These are phyloP conservation scores for Arrhopalites spinosus DNA, from an alignment of 2,888 invertebrate species.

Conservation along the genomic window DNA sequence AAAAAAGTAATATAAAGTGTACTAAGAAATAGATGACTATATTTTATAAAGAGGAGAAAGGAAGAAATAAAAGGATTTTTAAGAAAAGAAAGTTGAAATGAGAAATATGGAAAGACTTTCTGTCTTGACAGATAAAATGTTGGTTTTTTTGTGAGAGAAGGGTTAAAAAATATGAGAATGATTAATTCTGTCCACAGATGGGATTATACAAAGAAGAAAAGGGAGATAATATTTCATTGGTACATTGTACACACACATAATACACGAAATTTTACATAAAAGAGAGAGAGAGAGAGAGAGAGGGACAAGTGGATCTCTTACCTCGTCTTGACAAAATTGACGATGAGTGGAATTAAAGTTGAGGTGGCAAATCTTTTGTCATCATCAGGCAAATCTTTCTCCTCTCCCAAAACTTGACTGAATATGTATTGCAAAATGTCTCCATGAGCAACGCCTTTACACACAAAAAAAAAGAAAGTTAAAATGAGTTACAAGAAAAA, in stretches of 20 bases:
- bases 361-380: slow-evolving; percentile 55
- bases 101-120: not conserved
- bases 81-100: not conserved
- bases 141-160: not conserved
- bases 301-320: slow-evolving; percentile 32
- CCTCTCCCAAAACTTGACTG: slow-evolving; percentile 55
- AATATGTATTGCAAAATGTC: slow-evolving; percentile 57
- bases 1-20: not conserved
- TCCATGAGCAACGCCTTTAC: slow-evolving; percentile 56
- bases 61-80: not conserved
- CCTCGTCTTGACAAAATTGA: slow-evolving; percentile 56
- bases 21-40: not conserved
- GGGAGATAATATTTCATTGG: not conserved
- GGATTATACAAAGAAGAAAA: not conserved
- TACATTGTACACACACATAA: not conserved
- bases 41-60: not conserved
- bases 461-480: not conserved
- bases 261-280: not conserved
- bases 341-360: slow-evolving; percentile 55
- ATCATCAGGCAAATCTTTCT: slow-evolving; percentile 49
- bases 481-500: not conserved
- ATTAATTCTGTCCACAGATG: not conserved
- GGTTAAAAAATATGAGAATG: slow-evolving; percentile 4
- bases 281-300: not conserved
- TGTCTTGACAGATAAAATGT: not conserved